These are phyloP conservation scores for fruit fly (Drosophila melanogaster) DNA, from an alignment of 1,140 invertebrate genomes.

Conservation along the genomic window DNA sequence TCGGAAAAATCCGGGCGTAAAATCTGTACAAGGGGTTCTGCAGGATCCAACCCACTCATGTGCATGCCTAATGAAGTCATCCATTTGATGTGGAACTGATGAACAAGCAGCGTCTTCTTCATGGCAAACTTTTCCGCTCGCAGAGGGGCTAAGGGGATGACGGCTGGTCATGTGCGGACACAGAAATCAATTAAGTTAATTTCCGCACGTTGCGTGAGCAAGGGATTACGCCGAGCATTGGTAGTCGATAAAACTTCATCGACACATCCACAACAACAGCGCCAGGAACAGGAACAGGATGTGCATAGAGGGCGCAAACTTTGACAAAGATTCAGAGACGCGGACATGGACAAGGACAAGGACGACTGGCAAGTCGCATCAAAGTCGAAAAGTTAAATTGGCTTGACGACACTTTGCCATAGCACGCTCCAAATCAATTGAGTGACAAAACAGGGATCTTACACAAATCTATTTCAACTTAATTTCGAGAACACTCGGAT, in stretches of 20 bases:
- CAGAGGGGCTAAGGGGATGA: constrained; percentile 29
- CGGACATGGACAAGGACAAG: background rate
- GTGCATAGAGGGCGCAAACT: constrained; percentile 64
- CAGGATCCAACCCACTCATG: constrained; percentile 52
- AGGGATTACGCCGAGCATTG: constrained; percentile 17
- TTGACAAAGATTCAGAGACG: constrained; percentile 25
- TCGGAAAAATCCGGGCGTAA: constrained; percentile 2
- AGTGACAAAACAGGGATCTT: constrained; percentile 15
- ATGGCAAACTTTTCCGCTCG: constrained; percentile 36
- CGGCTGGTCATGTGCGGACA: constrained; percentile 78
- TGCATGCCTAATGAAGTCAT: constrained; percentile 79
- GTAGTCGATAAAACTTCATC: constrained; percentile 77
- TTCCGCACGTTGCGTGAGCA: constrained; percentile 75
- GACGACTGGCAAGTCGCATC: constrained; percentile 19
- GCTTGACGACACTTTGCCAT: constrained; percentile 59
- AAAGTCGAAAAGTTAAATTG: constrained; percentile 74
- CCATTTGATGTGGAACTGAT: constrained; percentile 60
- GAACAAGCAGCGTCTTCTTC: constrained; percentile 38
- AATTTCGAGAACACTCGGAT: background rate
- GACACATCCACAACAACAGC: constrained; percentile 47
- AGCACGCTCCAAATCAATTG: constrained; percentile 56
- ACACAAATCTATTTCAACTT: constrained; percentile 6
- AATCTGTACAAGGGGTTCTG: constrained; percentile 2
- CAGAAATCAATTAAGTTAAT: constrained; percentile 84
- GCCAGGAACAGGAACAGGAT: constrained; percentile 41